Evolutionary conservation across 37 sponge, comb jelly and placozoan species (phyloP).

Genomic region (Cladorhizidae sp.): DNA sequence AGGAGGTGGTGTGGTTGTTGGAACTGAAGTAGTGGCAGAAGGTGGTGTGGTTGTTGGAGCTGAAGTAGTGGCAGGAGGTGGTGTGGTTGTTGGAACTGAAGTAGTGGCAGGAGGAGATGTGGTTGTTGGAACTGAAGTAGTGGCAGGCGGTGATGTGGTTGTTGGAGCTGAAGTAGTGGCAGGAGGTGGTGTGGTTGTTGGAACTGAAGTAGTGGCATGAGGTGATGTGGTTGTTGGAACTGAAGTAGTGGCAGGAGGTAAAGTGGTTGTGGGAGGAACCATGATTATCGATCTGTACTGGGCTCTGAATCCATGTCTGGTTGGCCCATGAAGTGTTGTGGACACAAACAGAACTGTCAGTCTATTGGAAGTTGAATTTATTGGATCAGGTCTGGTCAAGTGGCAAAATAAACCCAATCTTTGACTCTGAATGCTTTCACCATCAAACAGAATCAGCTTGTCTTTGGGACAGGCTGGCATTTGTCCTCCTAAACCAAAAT

Average conservation of each 20-base stretch:
- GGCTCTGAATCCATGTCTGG: slow-evolving; percentile 1
- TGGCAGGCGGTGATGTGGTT: not conserved
- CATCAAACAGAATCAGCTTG: not conserved
- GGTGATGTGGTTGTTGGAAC: not conserved
- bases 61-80: not conserved
- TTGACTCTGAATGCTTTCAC: not conserved
- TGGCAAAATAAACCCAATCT: not conserved
- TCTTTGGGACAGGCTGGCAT: not conserved
- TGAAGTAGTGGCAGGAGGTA: not conserved
- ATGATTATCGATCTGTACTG: not conserved
- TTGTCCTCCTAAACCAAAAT: slow-evolving; percentile 1
- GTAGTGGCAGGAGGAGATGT: not conserved
- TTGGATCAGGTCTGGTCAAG: not conserved
- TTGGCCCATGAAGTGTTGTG: not conserved
- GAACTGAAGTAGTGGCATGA: not conserved
- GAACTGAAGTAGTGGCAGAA: not conserved
- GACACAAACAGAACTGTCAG: not conserved
- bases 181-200: not conserved
- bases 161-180: not conserved
- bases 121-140: not conserved
- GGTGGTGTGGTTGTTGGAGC: not conserved
- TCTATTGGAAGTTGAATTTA: not conserved
- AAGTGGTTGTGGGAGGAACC: not conserved
- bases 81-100: not conserved
- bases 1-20: not conserved